Evolutionary conservation across 2,113 vertebrate species (phyloP).

Genomic region (Oryzias curvinotus): DNA sequence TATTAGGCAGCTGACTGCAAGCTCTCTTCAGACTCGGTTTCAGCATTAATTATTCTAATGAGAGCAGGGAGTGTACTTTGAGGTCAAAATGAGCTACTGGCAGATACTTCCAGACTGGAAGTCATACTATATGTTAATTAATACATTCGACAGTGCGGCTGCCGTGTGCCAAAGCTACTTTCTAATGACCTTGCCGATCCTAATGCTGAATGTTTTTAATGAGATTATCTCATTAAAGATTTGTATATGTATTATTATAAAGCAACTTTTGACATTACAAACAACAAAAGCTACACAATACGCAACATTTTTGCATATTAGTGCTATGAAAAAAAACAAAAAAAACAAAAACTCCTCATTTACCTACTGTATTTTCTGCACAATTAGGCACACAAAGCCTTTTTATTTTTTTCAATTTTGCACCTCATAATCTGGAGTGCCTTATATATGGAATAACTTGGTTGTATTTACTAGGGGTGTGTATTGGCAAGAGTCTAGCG

Average conservation of each 20-base stretch:
- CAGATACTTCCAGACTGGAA: conserved; percentile 49
- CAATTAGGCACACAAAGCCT: no score
- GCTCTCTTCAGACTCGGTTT: conserved; percentile 47
- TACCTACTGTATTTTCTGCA: no score
- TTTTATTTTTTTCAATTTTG: no score
- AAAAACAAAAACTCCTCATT: no score
- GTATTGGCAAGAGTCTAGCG: no score
- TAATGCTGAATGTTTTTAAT: conserved; percentile 33
- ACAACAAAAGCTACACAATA: no score
- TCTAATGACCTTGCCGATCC: conserved; percentile 59
- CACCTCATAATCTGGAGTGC: no score
- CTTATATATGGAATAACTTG: no score
- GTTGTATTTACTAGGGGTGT: no score
- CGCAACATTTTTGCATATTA: no score
- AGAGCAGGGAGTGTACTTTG: conserved; percentile 62
- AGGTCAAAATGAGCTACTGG: conserved; percentile 68
- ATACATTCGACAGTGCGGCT: conserved; percentile 35
- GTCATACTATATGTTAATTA: conserved; percentile 60
- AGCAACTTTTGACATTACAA: no score
- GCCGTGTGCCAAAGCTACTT: conserved; percentile 38
- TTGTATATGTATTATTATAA: conserved; percentile 20
- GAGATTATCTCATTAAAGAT: conserved; percentile 43
- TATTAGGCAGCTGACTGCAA: conserved; percentile 44
- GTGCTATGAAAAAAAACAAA: no score
- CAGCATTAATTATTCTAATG: conserved; percentile 75